Percentiles rank a stretch among this genome's conserved stretches.
phyloP scores from a whole-genome alignment of 1,140 invertebrate genomes.

The Choristoneura fumiferana region DNA sequence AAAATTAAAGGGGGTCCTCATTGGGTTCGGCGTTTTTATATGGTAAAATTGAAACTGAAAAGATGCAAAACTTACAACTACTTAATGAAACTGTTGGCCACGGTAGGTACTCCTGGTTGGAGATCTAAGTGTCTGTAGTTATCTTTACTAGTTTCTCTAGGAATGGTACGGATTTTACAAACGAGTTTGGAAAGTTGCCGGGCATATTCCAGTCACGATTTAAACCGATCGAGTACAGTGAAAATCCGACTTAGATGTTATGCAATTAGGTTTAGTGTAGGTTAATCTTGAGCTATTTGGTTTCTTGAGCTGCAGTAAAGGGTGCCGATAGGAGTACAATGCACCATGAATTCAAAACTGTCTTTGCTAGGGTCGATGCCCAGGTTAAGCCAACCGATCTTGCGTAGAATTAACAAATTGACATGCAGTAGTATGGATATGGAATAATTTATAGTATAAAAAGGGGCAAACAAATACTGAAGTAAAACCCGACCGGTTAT shows the following conservation, averaged over 20 bases:
- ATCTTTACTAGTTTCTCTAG: constrained; percentile 31
- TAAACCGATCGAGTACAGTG: background rate
- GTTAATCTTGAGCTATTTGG: constrained; percentile 1
- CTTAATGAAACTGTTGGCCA: too few relatives aligned
- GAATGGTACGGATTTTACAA: constrained; percentile 36
- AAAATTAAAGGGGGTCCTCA: too few relatives aligned
- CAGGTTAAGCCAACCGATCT: too few relatives aligned
- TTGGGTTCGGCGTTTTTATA: too few relatives aligned
- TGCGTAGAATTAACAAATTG: too few relatives aligned
- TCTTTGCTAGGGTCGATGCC: background rate
- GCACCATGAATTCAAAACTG: constrained; percentile 1
- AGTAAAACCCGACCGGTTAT: too few relatives aligned
- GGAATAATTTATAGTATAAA: too few relatives aligned
- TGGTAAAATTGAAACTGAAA: too few relatives aligned
- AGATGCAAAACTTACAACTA: too few relatives aligned
- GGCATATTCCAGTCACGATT: constrained; percentile 16
- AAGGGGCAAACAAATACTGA: too few relatives aligned
- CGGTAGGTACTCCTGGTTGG: too few relatives aligned
- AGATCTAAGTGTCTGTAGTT: background rate
- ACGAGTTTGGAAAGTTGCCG: constrained; percentile 45
- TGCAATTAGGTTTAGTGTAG: constrained; percentile 3
- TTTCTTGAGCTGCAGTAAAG: constrained; percentile 4
- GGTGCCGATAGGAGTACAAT: constrained; percentile 7
- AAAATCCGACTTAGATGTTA: background rate
- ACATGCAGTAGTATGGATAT: too few relatives aligned